A percentile compares a stretch with the other conserved stretches of the same genome.
Conservation (phyloP, 2,888 invertebrate species). For the Pherbina coryleti region DNA sequence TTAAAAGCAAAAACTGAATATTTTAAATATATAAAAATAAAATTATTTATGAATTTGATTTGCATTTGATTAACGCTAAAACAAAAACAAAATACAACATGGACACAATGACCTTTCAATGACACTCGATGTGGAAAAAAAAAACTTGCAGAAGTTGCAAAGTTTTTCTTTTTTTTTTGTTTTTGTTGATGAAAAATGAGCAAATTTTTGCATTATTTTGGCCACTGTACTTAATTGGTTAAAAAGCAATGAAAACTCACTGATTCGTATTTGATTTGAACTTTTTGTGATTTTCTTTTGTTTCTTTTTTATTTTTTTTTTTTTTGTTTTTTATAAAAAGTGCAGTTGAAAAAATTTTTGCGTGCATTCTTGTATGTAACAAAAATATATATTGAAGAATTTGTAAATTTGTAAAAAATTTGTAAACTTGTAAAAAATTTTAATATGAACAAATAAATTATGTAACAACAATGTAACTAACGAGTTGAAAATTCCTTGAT, state of each 20-base stretch:
- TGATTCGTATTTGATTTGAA: neutral
- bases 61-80: constrained; percentile 22
- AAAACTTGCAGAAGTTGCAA: constrained; percentile 5
- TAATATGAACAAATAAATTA: constrained; percentile 23
- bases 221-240: neutral
- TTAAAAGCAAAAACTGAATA: constrained; percentile 9
- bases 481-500: constrained; percentile 12
- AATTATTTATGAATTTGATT: constrained; percentile 2
- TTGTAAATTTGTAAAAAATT: constrained; percentile 21
- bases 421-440: constrained; percentile 18
- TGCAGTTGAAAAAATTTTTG: constrained; percentile 27
- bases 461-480: neutral
- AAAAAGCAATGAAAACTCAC: constrained; percentile 15
- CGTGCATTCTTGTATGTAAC: constrained; percentile 25
- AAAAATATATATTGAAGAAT: constrained; percentile 10
- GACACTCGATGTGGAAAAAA: constrained; percentile 22
- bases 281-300: neutral
- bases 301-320: neutral
- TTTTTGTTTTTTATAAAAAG: constrained; percentile 16
- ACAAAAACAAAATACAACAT: constrained; percentile 1
- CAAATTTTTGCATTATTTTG: constrained; percentile 2
- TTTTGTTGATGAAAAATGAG: neutral
- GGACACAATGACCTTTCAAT: constrained; percentile 24
- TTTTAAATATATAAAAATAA: neutral
- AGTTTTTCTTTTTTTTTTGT: neutral